These are phyloP conservation scores for Ochropleura plecta DNA, from an alignment of 2,888 invertebrate genomes.

Conservation along the genomic window DNA sequence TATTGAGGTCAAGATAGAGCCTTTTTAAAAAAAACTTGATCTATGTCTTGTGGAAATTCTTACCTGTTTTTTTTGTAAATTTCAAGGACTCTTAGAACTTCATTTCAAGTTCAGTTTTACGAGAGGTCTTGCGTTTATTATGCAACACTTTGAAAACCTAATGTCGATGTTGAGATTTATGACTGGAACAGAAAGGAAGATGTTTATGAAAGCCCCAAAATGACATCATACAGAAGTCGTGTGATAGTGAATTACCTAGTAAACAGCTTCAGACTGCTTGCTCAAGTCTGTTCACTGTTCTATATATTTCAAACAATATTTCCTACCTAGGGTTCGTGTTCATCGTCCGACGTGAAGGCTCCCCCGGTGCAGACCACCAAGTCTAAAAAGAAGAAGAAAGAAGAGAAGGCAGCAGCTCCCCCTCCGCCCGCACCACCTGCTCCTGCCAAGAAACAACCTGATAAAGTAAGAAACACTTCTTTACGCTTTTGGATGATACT, in stretches of 20 bases:
- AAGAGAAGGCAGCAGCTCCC: conserved; percentile 78
- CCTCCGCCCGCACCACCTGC: conserved; percentile 73
- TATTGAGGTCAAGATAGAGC: too few relatives aligned
- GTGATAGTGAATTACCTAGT: background rate
- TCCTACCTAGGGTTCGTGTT: conserved; percentile 93
- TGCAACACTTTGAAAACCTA: background rate
- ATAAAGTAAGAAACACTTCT: conserved; percentile 72
- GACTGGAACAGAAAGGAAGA: background rate
- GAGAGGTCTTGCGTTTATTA: too few relatives aligned
- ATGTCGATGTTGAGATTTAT: background rate
- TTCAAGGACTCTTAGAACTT: too few relatives aligned
- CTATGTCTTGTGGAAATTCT: too few relatives aligned
- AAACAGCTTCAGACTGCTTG: background rate
- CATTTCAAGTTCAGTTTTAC: too few relatives aligned
- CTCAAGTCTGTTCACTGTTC: background rate
- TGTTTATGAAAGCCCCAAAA: background rate
- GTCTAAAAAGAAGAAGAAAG: conserved; percentile 87
- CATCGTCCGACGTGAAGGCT: conserved; percentile 95
- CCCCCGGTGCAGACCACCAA: conserved; percentile 93
- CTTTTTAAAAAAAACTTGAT: too few relatives aligned
- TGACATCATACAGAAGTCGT: background rate
- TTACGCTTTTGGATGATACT: background rate
- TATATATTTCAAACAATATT: background rate
- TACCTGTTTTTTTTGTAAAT: too few relatives aligned
- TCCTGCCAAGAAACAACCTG: conserved; percentile 81